A percentile compares a stretch with the other conserved stretches of the same genome.
Evolutionary conservation across 1,140 invertebrate species (phyloP).

Genomic region (Parapsyche elsis): DNA sequence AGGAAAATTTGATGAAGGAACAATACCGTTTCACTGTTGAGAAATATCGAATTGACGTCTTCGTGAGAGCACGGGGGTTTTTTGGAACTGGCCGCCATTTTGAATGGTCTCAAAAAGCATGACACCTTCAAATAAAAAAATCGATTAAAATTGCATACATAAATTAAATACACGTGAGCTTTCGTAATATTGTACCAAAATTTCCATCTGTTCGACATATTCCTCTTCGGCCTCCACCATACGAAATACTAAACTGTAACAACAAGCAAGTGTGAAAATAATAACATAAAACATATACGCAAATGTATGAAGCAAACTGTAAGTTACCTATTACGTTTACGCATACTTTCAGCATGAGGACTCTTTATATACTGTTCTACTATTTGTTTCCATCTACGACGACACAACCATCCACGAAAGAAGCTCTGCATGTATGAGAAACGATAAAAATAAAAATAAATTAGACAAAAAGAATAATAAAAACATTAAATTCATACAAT

Average conservation of each 20-base stretch:
- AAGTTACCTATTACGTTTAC: conserved; percentile 88
- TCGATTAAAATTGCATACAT: neutral
- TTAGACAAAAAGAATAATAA: too few relatives aligned
- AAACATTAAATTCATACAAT: too few relatives aligned
- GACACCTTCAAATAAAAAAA: conserved; percentile 73
- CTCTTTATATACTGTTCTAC: conserved; percentile 96
- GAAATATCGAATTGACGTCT: conserved; percentile 94
- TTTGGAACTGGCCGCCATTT: conserved; percentile 95
- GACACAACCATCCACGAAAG: conserved; percentile 93
- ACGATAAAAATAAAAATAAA: too few relatives aligned
- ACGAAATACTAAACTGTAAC: conserved; percentile 86
- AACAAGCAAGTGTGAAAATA: conserved; percentile 14
- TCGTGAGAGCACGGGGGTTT: conserved; percentile 94
- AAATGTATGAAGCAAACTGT: neutral
- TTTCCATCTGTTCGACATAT: conserved; percentile 92
- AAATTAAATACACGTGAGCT: neutral
- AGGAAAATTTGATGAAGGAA: conserved; percentile 96
- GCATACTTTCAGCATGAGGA: conserved; percentile 93
- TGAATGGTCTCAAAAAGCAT: conserved; percentile 91
- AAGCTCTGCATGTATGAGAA: conserved; percentile 76
- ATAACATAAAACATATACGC: neutral
- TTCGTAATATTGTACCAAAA: conserved; percentile 63
- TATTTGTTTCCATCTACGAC: conserved; percentile 95
- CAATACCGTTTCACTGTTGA: conserved; percentile 93
- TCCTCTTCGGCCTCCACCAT: conserved; percentile 94